These are phyloP conservation scores for Patiria miniata DNA, from an alignment of 35 echinoderm and acorn worm species.

Conservation along the genomic window DNA sequence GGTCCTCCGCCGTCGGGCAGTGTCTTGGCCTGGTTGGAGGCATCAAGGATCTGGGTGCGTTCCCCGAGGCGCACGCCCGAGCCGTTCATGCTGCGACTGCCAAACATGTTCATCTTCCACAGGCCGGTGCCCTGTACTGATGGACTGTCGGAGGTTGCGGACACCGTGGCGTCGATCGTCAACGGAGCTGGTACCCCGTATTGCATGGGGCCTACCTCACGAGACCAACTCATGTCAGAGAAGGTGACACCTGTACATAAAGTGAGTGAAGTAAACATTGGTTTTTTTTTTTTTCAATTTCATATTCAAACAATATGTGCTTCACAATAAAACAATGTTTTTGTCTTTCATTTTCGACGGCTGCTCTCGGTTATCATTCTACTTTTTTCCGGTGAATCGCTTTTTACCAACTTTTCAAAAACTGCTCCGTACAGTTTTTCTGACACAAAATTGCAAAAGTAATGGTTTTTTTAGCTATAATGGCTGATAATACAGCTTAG, in stretches of 20 bases:
- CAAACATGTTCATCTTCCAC: constrained; percentile 82
- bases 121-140: constrained; percentile 53
- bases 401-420: too few relatives aligned
- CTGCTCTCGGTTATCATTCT: too few relatives aligned
- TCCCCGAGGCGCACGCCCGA: constrained; percentile 33
- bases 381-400: too few relatives aligned
- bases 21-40: constrained; percentile 33
- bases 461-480: too few relatives aligned
- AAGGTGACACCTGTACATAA: constrained; percentile 16
- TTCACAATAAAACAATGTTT: too few relatives aligned
- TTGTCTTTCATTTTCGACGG: too few relatives aligned
- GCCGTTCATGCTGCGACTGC: constrained; percentile 58
- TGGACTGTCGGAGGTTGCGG: constrained; percentile 58
- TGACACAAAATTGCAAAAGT: too few relatives aligned
- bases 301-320: too few relatives aligned
- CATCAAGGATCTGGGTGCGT: constrained; percentile 45
- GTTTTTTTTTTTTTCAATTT: too few relatives aligned
- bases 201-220: neutral
- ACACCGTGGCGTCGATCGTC: constrained; percentile 62
- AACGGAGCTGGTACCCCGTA: constrained; percentile 54
- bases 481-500: too few relatives aligned
- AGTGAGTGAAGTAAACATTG: constrained; percentile 32
- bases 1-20: constrained; percentile 49
- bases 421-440: too few relatives aligned
- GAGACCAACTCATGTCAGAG: constrained; percentile 26